phyloP scores from a whole-genome alignment of 2,888 invertebrate genomes.

The Hydraecia micacea region DNA sequence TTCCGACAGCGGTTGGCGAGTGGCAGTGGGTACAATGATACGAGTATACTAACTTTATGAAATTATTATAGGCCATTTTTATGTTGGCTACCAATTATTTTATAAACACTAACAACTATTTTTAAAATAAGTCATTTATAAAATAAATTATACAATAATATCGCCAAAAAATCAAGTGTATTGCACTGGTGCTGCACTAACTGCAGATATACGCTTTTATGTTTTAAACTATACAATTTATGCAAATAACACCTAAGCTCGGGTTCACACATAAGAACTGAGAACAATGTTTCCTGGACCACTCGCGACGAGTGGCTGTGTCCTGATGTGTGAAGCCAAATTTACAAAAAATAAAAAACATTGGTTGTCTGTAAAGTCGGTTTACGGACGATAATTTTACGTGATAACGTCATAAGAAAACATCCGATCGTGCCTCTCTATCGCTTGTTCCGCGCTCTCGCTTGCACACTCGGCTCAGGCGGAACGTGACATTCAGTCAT shows the following conservation, averaged over 20 bases:
- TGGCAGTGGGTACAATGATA: slow-evolving; percentile 84
- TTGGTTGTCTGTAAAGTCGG: too few relatives aligned
- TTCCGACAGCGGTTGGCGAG: slow-evolving; percentile 88
- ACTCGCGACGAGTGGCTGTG: background rate
- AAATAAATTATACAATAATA: slow-evolving; percentile 82
- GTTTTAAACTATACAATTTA: slow-evolving; percentile 76
- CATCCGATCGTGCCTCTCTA: too few relatives aligned
- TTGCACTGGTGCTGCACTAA: slow-evolving; percentile 86
- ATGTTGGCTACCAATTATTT: slow-evolving; percentile 90
- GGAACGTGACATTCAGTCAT: too few relatives aligned
- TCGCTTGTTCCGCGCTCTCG: too few relatives aligned
- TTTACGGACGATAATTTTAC: too few relatives aligned
- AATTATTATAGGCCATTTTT: slow-evolving; percentile 83
- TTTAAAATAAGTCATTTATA: slow-evolving; percentile 72
- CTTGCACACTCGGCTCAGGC: too few relatives aligned
- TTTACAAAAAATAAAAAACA: slow-evolving; percentile 48
- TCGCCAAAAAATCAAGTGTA: slow-evolving; percentile 82
- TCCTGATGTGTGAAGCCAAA: slow-evolving; percentile 48
- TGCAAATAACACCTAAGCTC: slow-evolving; percentile 64
- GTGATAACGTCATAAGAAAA: too few relatives aligned
- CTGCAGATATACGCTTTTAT: slow-evolving; percentile 78
- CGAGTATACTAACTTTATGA: slow-evolving; percentile 74
- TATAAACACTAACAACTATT: slow-evolving; percentile 76
- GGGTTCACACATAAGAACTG: slow-evolving; percentile 57
- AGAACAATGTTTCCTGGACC: background rate